Evolutionary conservation across 2,797 vertebrate genomes (phyloP), one percentile per base, ranked within the genome.

Genomic region (Mus spretus): DNA sequence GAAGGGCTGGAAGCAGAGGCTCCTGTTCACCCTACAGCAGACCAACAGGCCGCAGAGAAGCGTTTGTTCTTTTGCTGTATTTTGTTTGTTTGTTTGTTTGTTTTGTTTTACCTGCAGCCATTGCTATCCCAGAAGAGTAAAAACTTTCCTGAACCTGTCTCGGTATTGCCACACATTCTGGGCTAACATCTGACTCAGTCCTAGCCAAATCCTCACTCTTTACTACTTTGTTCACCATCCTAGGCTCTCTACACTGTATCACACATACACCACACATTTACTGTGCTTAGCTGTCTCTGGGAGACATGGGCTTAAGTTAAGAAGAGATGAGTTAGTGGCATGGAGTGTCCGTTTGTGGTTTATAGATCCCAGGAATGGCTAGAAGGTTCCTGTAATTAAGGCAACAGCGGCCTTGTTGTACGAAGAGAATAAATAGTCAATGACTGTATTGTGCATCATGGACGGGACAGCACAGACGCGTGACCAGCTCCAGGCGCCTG

Each of bases 381-480:
- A 97, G 98, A 98, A 98, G 98, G 97, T 96, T 98, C 97, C 97
- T 89, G 86, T 98, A 98, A 98, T 98, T 95, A 98, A 98, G 97
- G 96, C 96, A 98, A 99, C 98, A 99, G 97, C 98, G 82, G 99
- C 98, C 98, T 98, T 98, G 98, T 99, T 99, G 99, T 99, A 98
- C 81, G 67, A 95, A 98, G 98, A 98, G 98, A 98, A 98, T 99
- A 99, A 99, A 99, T 99, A 99, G 99, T 99, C 99, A 99, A 99
- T 99, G 99, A 98, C 98, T 98, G 98, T 98, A 98, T 99, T 99
- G 99, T 99, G 97, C 97, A 96, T 98, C 94, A 77, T 65, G 79
- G 97, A 97, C 97, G 98, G 97, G 98, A 98, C 98, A 97, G 98
- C 97, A 96, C 97, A 98, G 97, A 97, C 74, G 90, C 91, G 96